Percentiles rank a stretch among this genome's conserved stretches.
phyloP scores from a whole-genome alignment of 2,888 invertebrate species.

The Litoditis marina region DNA sequence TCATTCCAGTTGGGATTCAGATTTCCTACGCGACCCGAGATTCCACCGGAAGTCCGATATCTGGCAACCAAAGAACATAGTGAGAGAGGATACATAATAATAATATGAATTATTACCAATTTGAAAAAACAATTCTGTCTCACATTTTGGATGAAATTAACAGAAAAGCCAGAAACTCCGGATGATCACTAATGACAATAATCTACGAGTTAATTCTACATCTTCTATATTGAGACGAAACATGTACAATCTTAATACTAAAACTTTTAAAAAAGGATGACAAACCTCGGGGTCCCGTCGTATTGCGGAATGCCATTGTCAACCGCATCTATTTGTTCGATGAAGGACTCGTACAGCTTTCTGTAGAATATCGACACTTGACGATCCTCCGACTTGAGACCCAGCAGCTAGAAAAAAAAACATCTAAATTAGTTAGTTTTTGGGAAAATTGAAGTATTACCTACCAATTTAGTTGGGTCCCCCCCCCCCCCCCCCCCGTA shows the following conservation, averaged over 20 bases:
- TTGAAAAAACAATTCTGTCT: too few species aligned
- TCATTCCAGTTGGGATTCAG: conserved; percentile 82
- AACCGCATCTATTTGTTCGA: conserved; percentile 90
- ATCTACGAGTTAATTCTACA: too few species aligned
- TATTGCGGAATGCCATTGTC: conserved; percentile 83
- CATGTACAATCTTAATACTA: conserved; percentile 9
- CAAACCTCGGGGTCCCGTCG: conserved; percentile 51
- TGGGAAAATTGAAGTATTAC: too few species aligned
- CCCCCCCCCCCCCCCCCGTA: too few species aligned
- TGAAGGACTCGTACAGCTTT: conserved; percentile 78
- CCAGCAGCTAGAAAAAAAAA: conserved; percentile 23
- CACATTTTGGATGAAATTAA: too few species aligned
- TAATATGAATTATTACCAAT: too few species aligned
- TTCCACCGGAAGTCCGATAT: conserved; percentile 46
- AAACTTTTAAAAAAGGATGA: neutral
- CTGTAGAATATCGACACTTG: conserved; percentile 62
- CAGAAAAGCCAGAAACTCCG: too few species aligned
- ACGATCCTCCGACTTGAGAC: conserved; percentile 14
- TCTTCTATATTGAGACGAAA: too few species aligned
- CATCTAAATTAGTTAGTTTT: neutral
- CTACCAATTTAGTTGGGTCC: too few species aligned
- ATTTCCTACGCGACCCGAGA: conserved; percentile 69
- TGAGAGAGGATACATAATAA: too few species aligned
- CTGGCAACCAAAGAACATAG: conserved; percentile 20
- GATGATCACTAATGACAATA: too few species aligned